Base-by-base conservation (phyloP, 2,797 vertebrate species). In the Halcyon leucocephala region DNA sequence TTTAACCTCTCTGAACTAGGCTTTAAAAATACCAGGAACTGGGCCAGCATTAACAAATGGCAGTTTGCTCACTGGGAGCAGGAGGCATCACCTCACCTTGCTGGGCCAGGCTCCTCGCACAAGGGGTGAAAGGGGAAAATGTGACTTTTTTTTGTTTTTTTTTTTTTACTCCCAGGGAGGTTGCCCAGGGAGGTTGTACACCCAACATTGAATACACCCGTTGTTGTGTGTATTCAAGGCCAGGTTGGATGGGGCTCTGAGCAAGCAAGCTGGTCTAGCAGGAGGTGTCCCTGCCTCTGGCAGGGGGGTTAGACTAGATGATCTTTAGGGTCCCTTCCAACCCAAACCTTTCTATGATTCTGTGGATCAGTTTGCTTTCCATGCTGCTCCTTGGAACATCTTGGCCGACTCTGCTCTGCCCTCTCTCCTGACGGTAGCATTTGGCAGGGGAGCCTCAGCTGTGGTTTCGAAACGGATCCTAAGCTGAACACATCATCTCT, bases 21-120 rank as follows among this genome's bases (percentile, higher is more conserved):
- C 64, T 90, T 91, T 44, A 54, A 83, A 79, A 90, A 61, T 62
- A 37, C 24, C 28, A 67, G 41, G 48, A 91, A 29, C 0, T 64
- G 26, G 57, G 57, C 22, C 52, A 74, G 6, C 14, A 6, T 39
- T 85, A 51, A 58, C 61, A 61, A 74, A 71, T 42, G 29, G 33
- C 31, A 54, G 26, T 24, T 72, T n/a, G 54, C 77, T 49, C 85
- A 11, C 28, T 74, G 39, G 65, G 26, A 57, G 44, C 15, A 10
- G 0, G 0, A 80, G 31, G 49, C 49, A 54, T 26, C 0, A 0
- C 21, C 54, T 9, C 41, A 76, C 39, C 24, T 42, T 2, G 0
- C 42, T 26, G 39, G 88, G 48, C 69, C 18, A 28, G 9, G 39
- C 49, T 78, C 13, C 42, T 90, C 1, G 4, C 15, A 33, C 84